Evolutionary conservation across 2,888 invertebrate species (phyloP).

Genomic region (Carcina quercana): DNA sequence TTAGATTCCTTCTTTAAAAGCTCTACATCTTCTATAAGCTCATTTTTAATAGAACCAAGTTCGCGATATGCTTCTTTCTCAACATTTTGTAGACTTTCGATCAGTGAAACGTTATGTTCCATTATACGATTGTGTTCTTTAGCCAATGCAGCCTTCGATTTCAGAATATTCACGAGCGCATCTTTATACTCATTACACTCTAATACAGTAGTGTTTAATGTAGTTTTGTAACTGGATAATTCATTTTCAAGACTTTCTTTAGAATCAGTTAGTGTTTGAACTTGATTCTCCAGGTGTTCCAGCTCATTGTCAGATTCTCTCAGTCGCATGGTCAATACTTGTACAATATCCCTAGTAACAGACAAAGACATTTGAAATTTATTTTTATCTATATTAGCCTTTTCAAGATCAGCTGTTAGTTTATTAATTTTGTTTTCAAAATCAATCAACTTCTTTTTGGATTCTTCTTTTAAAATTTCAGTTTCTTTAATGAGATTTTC

Average conservation of each 20-base stretch:
- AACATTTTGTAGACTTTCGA: constrained; percentile 63
- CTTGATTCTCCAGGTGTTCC: constrained; percentile 66
- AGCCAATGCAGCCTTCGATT: constrained; percentile 60
- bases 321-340: constrained; percentile 72
- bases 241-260: constrained; percentile 53
- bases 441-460: constrained; percentile 46
- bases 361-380: constrained; percentile 75
- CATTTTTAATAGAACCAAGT: constrained; percentile 58
- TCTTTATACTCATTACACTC: constrained; percentile 67
- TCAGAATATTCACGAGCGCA: constrained; percentile 59
- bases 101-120: constrained; percentile 64
- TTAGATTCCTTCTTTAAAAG: constrained; percentile 55
- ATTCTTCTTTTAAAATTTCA: constrained; percentile 46
- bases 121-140: constrained; percentile 64
- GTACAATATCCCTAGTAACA: constrained; percentile 73
- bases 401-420: constrained; percentile 57
- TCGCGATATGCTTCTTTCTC: constrained; percentile 65
- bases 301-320: constrained; percentile 76
- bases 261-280: constrained; percentile 38
- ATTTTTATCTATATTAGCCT: constrained; percentile 63
- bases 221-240: constrained; percentile 44
- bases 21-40: constrained; percentile 64
- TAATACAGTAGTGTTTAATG: constrained; percentile 43
- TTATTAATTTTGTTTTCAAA: constrained; percentile 61
- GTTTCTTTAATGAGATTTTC: constrained; percentile 33